These are phyloP conservation scores for Hippocampus zosterae DNA, from an alignment of 2,113 vertebrate genomes.

Conservation along the genomic window DNA sequence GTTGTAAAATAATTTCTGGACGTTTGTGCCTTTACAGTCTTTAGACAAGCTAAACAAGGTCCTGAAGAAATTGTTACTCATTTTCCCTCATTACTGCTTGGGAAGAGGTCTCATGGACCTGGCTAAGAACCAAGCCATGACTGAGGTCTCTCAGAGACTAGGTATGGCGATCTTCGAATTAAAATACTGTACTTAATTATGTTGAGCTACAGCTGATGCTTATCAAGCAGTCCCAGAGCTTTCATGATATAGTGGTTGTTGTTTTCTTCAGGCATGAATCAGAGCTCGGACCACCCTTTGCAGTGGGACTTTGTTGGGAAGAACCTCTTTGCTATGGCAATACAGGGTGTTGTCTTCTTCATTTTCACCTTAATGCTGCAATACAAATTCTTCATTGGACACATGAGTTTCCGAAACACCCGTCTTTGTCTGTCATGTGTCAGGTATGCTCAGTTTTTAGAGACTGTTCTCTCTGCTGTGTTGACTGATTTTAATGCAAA, in stretches of 20 bases:
- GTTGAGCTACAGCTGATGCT: background rate
- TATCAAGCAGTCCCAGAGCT: background rate
- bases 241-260: background rate
- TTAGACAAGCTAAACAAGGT: conserved; percentile 73
- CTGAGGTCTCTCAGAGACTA: conserved; percentile 70
- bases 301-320: conserved; percentile 78
- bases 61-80: conserved; percentile 76
- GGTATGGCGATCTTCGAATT: conserved; percentile 44
- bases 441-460: background rate
- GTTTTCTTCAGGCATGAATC: conserved; percentile 60
- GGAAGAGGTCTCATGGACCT: conserved; percentile 79
- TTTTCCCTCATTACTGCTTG: conserved; percentile 80
- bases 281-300: conserved; percentile 62
- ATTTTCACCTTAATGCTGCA: conserved; percentile 76
- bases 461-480: background rate
- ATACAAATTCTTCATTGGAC: conserved; percentile 74
- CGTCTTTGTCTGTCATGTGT: background rate
- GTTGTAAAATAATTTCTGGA: background rate
- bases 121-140: conserved; percentile 79
- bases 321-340: conserved; percentile 77
- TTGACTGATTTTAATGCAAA: background rate
- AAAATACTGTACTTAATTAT: background rate
- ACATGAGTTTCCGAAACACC: conserved; percentile 45
- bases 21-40: conserved; percentile 52
- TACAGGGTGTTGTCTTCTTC: conserved; percentile 73